Evolutionary conservation across 2,797 vertebrate genomes (phyloP).

Genomic region (Anas bahamensis): DNA sequence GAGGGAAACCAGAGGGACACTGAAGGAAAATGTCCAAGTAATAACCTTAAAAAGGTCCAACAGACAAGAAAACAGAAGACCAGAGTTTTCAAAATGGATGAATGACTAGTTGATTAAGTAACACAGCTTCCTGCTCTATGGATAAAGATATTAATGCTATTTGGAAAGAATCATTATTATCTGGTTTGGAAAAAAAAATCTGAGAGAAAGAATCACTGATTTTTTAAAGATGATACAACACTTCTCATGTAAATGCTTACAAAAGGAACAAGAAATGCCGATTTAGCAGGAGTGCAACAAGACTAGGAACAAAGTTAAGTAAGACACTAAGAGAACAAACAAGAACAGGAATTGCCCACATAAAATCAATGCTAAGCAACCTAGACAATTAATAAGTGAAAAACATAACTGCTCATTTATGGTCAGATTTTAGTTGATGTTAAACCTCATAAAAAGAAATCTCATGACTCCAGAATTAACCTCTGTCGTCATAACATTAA

Average conservation of each 20-base stretch:
- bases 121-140: background rate
- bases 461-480: background rate
- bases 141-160: background rate
- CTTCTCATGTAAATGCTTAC: background rate
- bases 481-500: background rate
- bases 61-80: background rate
- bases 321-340: background rate
- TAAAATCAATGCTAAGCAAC: background rate
- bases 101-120: background rate
- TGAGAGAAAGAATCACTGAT: background rate
- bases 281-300: background rate
- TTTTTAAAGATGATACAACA: background rate
- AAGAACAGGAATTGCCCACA: background rate
- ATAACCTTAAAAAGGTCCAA: background rate
- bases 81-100: background rate
- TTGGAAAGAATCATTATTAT: background rate
- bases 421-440: background rate
- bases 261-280: background rate
- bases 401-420: background rate
- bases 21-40: background rate
- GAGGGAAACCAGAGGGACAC: background rate
- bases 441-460: background rate
- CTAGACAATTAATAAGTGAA: background rate
- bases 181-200: background rate
- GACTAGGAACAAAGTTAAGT: background rate